Conservation (phyloP, 2,113 vertebrate species). For the Oreochromis tanganicae region DNA sequence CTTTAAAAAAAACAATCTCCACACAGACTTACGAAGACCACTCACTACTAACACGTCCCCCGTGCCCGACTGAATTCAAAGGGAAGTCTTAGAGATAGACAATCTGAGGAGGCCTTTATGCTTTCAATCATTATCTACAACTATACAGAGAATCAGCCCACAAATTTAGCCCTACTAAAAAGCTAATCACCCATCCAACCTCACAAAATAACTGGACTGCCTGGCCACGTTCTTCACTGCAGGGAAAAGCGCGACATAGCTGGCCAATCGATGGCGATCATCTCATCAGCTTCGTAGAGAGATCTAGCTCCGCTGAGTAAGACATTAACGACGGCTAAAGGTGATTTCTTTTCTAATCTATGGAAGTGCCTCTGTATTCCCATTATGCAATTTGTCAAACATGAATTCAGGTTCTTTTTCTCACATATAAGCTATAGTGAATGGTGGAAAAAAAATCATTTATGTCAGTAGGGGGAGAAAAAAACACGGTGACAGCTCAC, state of each 20-base stretch:
- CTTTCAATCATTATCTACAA: conserved; percentile 16
- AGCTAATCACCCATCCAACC: conserved; percentile 41
- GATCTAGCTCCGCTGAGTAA: conserved; percentile 51
- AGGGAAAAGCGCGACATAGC: conserved; percentile 62
- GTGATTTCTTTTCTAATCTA: conserved; percentile 76
- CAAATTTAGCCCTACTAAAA: neutral
- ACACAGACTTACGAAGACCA: neutral
- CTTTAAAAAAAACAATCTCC: neutral
- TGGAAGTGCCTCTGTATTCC: conserved; percentile 83
- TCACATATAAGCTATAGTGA: conserved; percentile 80
- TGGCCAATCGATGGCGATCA: conserved; percentile 47
- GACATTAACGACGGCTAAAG: conserved; percentile 50
- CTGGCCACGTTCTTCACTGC: conserved; percentile 71
- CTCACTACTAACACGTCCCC: conserved; percentile 6
- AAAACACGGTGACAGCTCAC: conserved; percentile 64
- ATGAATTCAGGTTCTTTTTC: conserved; percentile 80
- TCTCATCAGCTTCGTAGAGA: conserved; percentile 64
- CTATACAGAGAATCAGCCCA: neutral
- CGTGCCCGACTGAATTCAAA: conserved; percentile 45
- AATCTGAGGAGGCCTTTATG: conserved; percentile 69
- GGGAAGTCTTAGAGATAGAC: conserved; percentile 71
- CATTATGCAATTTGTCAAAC: conserved; percentile 83
- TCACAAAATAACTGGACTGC: conserved; percentile 84
- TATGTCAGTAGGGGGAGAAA: conserved; percentile 58
- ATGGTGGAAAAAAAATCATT: conserved; percentile 58